Percentiles rank a stretch among this genome's conserved stretches.
Conservation (phyloP, 2,888 invertebrate species). For the Sphinx pinastri region DNA sequence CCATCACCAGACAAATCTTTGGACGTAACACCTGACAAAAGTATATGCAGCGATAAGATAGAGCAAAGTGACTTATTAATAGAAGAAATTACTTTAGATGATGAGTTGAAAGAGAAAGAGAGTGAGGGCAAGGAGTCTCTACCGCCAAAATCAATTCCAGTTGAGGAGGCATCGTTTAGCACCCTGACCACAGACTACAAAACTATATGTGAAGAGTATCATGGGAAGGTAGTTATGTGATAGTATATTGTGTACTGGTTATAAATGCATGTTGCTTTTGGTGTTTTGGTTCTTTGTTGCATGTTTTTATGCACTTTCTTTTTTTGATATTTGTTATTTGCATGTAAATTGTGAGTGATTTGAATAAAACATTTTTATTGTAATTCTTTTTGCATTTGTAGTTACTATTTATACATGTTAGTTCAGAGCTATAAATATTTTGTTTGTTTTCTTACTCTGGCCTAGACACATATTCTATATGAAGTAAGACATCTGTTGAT, state of each 20-base stretch:
- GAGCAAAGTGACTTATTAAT: slow-evolving; percentile 69
- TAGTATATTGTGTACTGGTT: slow-evolving; percentile 41
- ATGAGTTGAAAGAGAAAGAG: slow-evolving; percentile 57
- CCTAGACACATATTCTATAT: neutral
- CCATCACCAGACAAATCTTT: slow-evolving; percentile 42
- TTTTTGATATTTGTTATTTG: neutral
- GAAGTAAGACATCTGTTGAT: neutral
- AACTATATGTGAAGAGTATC: slow-evolving; percentile 88
- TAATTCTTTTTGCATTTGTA: neutral
- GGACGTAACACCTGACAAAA: slow-evolving; percentile 51
- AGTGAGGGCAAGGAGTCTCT: slow-evolving; percentile 50
- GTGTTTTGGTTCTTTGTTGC: neutral
- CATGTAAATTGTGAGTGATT: neutral
- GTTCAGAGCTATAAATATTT: slow-evolving; percentile 1
- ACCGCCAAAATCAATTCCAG: slow-evolving; percentile 67
- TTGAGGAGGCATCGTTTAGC: slow-evolving; percentile 78
- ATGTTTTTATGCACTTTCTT: too few species aligned
- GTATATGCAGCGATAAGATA: slow-evolving; percentile 61
- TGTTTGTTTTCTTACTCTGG: slow-evolving; percentile 1
- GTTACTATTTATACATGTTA: neutral
- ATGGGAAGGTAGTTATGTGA: slow-evolving; percentile 84
- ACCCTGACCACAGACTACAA: slow-evolving; percentile 88
- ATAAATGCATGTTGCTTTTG: slow-evolving; percentile 34
- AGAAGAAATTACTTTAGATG: slow-evolving; percentile 70
- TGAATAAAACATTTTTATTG: neutral